These are phyloP conservation scores for Pyralis farinalis DNA, from an alignment of 2,888 invertebrate species.

Conservation along the genomic window DNA sequence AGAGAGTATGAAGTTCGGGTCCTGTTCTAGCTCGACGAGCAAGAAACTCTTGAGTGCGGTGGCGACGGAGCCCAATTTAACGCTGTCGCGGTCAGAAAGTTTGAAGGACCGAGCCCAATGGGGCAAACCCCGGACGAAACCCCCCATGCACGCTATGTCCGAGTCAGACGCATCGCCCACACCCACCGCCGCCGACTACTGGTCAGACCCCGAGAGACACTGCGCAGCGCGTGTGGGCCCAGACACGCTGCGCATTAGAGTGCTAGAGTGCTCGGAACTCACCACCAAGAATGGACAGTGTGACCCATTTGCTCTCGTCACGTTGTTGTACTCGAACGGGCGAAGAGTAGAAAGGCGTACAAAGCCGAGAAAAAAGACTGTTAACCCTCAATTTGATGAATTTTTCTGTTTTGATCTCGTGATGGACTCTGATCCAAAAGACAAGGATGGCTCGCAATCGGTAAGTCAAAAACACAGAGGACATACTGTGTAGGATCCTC, in stretches of 20 bases:
- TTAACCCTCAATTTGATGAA: conserved; percentile 94
- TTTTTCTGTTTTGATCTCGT: conserved; percentile 88
- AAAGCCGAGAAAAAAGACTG: conserved; percentile 94
- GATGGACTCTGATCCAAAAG: conserved; percentile 79
- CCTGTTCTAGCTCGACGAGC: conserved; percentile 71
- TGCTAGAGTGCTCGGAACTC: conserved; percentile 93
- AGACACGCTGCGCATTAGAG: conserved; percentile 81
- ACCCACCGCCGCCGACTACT: conserved; percentile 74
- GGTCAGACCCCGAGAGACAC: conserved; percentile 75
- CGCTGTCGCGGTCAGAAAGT: conserved; percentile 72
- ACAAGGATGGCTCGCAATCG: conserved; percentile 77
- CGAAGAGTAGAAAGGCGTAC: conserved; percentile 90
- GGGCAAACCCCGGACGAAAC: conserved; percentile 52
- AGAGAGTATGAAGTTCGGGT: conserved; percentile 72
- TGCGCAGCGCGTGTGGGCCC: conserved; percentile 67
- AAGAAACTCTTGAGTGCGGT: conserved; percentile 65
- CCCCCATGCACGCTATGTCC: conserved; percentile 68
- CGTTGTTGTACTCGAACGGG: conserved; percentile 89
- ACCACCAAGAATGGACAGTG: conserved; percentile 94
- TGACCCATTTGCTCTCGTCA: conserved; percentile 93
- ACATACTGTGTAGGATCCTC: no score
- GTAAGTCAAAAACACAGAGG: conserved; percentile 44
- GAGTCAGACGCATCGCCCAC: conserved; percentile 61
- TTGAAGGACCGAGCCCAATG: conserved; percentile 69
- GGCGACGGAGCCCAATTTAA: conserved; percentile 61